These are phyloP conservation scores for Lynx canadensis DNA, from an alignment of 2,113 vertebrate genomes.

Conservation along the genomic window DNA sequence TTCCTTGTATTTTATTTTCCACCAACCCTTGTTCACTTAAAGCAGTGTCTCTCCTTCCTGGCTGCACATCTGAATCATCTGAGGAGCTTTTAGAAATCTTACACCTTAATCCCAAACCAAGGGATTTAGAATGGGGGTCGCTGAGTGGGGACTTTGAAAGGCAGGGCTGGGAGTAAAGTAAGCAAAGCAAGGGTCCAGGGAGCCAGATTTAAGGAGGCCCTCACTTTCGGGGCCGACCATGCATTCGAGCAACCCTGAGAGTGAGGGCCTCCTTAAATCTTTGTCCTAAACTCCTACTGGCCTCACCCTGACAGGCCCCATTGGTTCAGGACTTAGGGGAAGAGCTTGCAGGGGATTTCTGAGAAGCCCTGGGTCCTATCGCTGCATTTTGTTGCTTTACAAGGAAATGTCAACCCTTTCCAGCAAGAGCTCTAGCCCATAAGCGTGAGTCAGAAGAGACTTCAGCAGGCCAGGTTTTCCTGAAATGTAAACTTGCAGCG, in stretches of 20 bases:
- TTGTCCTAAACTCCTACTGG: neutral
- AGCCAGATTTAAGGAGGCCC: neutral
- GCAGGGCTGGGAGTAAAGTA: neutral
- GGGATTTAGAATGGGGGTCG: neutral
- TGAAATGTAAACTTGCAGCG: slow-evolving; percentile 31
- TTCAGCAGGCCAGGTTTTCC: neutral
- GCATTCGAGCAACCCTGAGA: neutral
- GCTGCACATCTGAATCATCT: neutral
- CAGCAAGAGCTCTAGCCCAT: neutral
- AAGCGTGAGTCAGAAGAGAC: slow-evolving; percentile 23
- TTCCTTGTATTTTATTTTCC: slow-evolving; percentile 30
- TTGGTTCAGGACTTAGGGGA: neutral
- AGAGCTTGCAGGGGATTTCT: neutral
- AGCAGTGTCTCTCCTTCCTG: neutral
- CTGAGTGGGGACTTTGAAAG: neutral
- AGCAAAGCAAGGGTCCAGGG: neutral
- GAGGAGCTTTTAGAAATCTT: neutral
- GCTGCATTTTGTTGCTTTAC: slow-evolving; percentile 9
- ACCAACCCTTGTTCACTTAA: neutral
- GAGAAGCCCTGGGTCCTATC: neutral
- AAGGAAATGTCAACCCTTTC: slow-evolving; percentile 30
- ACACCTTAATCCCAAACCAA: neutral
- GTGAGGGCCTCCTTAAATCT: neutral
- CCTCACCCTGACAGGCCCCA: neutral
- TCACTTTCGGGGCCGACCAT: neutral